phyloP scores from a whole-genome alignment of 2,888 invertebrate genomes.

The Pterostichus niger region DNA sequence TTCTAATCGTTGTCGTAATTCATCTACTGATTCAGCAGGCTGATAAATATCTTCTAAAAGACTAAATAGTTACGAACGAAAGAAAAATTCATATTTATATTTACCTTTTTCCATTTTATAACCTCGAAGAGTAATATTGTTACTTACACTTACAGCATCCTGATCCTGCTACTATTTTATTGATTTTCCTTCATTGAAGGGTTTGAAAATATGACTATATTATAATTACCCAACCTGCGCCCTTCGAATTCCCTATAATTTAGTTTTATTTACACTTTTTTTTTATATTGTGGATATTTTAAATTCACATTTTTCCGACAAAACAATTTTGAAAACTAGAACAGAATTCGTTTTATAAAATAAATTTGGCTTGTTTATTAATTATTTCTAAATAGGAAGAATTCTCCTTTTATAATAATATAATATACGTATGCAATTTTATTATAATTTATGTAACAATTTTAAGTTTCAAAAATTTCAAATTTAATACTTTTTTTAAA shows the following conservation, averaged over 20 bases:
- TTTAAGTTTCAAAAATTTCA: neutral
- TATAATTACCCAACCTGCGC: constrained; percentile 1
- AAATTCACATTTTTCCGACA: no score
- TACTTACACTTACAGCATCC: constrained; percentile 4
- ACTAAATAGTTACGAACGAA: neutral
- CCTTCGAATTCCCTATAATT: neutral
- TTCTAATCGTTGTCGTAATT: constrained; percentile 86
- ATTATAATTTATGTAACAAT: neutral
- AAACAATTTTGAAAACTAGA: no score
- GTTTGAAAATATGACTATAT: neutral
- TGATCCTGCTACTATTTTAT: constrained; percentile 23
- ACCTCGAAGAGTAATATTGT: constrained; percentile 26
- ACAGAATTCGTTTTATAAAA: no score
- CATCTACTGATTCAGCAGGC: constrained; percentile 87
- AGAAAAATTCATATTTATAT: neutral
- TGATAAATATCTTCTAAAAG: constrained; percentile 36
- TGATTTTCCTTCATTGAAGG: constrained; percentile 33
- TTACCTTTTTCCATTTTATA: constrained; percentile 56
- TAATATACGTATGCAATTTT: neutral
- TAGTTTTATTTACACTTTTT: no score
- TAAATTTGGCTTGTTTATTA: no score
- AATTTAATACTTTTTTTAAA: neutral
- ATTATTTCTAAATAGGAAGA: no score
- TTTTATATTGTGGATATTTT: no score
- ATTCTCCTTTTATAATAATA: no score